Percentiles rank a stretch among this genome's conserved stretches.
These are phyloP conservation scores for Sebastes melanostomus DNA, from an alignment of 2,797 vertebrate genomes.

Conservation along the genomic window DNA sequence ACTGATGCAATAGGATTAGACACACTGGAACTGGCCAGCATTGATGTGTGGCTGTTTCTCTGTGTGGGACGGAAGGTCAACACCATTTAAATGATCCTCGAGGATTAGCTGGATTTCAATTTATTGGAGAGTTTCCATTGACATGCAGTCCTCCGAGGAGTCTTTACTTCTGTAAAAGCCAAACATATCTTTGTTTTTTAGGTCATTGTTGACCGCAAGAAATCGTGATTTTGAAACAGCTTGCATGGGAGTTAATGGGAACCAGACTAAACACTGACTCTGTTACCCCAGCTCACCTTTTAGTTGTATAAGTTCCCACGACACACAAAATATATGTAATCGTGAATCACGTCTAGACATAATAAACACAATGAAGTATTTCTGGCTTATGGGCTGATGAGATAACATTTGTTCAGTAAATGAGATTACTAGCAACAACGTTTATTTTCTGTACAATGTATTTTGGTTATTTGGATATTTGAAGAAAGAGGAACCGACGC, in stretches of 20 bases:
- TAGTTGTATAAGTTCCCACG: not conserved
- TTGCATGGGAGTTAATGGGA: not conserved
- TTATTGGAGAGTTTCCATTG: not conserved
- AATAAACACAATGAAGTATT: conserved; percentile 17
- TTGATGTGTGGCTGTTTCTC: not conserved
- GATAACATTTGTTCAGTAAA: conserved; percentile 16
- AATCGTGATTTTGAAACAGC: not conserved
- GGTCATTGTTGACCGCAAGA: not conserved
- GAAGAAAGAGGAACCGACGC: not conserved
- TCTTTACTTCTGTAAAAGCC: not conserved
- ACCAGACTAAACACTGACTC: conserved; percentile 34
- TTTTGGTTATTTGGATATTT: not conserved
- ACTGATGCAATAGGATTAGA: conserved; percentile 35
- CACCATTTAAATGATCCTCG: not conserved
- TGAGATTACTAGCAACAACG: not conserved
- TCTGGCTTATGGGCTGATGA: not conserved
- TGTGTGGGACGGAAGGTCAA: not conserved
- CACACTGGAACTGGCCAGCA: not conserved
- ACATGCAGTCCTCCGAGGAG: not conserved
- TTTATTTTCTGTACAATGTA: not conserved
- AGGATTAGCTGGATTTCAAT: not conserved
- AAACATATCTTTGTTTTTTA: not conserved
- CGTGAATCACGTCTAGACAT: not conserved
- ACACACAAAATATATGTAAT: not conserved
- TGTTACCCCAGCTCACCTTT: conserved; percentile 29